phyloP scores from a whole-genome alignment of 2,113 vertebrate species.

The Solenodon paradoxus region DNA sequence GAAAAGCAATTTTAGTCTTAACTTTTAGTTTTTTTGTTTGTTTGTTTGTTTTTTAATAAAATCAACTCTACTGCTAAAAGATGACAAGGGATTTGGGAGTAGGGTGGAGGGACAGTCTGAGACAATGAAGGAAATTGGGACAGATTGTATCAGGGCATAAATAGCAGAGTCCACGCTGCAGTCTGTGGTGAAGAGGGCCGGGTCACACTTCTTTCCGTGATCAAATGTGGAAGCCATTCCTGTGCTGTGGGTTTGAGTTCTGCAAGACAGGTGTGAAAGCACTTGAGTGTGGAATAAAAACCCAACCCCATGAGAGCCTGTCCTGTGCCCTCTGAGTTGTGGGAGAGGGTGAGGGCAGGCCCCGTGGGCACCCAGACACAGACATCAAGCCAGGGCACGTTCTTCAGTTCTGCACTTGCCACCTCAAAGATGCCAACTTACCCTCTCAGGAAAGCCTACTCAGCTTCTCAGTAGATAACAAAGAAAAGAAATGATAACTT shows the following conservation, averaged over 20 bases:
- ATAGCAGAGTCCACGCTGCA: not conserved
- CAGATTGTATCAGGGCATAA: not conserved
- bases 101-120: not conserved
- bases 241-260: not conserved
- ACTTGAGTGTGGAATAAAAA: not conserved
- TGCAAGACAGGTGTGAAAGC: not conserved
- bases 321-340: not conserved
- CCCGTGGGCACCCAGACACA: not conserved
- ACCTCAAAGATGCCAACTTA: not conserved
- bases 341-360: fast-evolving
- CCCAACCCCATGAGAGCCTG: not conserved
- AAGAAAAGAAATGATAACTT: not conserved
- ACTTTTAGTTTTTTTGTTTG: not conserved
- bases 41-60: conserved; percentile 8
- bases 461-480: not conserved
- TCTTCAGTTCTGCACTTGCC: not conserved
- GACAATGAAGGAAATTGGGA: not conserved
- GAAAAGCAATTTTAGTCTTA: not conserved
- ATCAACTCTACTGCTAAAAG: not conserved
- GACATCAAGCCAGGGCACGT: fast-evolving
- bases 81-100: not conserved
- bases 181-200: not conserved
- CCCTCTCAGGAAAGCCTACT: not conserved
- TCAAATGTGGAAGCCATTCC: not conserved
- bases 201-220: not conserved